phyloP scores from a whole-genome alignment of 2,113 vertebrate species.

The Petroica traversi region DNA sequence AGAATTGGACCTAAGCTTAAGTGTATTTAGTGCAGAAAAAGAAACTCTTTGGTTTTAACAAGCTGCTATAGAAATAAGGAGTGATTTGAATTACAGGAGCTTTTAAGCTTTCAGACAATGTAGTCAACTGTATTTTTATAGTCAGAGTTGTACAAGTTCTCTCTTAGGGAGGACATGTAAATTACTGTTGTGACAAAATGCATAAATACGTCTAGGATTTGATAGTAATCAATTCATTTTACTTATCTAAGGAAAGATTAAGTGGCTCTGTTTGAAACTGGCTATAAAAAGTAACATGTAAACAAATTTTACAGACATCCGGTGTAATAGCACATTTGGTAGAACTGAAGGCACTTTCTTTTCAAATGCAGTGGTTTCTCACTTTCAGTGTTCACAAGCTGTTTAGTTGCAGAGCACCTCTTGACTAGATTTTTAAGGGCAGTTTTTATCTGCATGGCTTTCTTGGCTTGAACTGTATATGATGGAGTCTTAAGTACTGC shows the following conservation, averaged over 20 bases:
- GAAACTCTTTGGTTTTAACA: not conserved
- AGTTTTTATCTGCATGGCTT: not conserved
- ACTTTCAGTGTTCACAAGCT: not conserved
- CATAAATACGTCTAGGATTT: slow-evolving; percentile 22
- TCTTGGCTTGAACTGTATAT: not conserved
- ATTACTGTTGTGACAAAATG: slow-evolving; percentile 53
- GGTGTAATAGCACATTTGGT: not conserved
- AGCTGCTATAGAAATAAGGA: not conserved
- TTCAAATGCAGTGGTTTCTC: slow-evolving; percentile 5
- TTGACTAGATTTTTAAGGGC: not conserved
- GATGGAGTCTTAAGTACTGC: not conserved
- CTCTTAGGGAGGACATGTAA: slow-evolving; percentile 1
- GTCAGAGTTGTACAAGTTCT: not conserved
- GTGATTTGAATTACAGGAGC: not conserved
- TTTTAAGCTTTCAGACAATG: slow-evolving; percentile 20
- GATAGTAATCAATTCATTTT: slow-evolving; percentile 37
- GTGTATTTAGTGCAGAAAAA: not conserved
- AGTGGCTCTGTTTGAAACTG: not conserved
- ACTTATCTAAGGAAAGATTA: slow-evolving; percentile 2
- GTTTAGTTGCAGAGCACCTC: not conserved
- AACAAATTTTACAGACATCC: slow-evolving; percentile 6
- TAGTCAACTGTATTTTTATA: not conserved
- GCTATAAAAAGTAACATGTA: slow-evolving; percentile 21
- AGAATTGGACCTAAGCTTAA: not conserved
- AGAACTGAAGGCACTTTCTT: not conserved